Evolutionary conservation across 2,888 invertebrate species (phyloP), one percentile per base, ranked within the genome.

Genomic region (Drepana falcataria): DNA sequence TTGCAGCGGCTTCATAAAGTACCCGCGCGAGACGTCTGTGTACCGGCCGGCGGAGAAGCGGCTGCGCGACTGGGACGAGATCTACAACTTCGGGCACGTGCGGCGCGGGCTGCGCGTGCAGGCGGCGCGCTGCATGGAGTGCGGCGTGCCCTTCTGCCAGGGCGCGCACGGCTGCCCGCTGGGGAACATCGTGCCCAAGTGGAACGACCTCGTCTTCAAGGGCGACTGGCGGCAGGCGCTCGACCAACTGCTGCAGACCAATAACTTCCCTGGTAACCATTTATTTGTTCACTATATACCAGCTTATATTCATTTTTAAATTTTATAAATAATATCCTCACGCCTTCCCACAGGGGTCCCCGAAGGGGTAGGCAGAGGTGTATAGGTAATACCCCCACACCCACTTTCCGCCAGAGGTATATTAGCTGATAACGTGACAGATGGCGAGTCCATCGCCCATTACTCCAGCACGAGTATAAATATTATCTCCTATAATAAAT

Each of bases 131-230:
- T 99, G 99, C 79, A 99, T 99, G 99, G 99, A 99, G 77, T 99
- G 99, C 84, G 99, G 99, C 35, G 98, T 99, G 97, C 87, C 99
- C 49, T 98, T 99, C 92, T 99, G 99, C 47, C 87, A 87, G 81
- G 70, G 74, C 47, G 93, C 58, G 4, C 97, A 98, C 81, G 99
- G 99, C 51, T 99, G 99, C 79, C 99, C 99, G 0, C 93, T 99
- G 47, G 99, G 99, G 41, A 99, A 99, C 85, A 98, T 99, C 68
- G 98, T 99, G 65, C 99, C 99, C 54, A 98, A 98, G 90, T 99
- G 99, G 98, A 99, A 99, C 87, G 97, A 99, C 78, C 94, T 99
- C 34, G 93, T 99, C n/a, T 99, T 96, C 92, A 94, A 96, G 75
- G 95, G 95, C 52, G 96, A 98, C 77, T 99, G 99, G 99, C 93